These are phyloP conservation scores for Alauda arvensis DNA, from an alignment of 2,797 vertebrate genomes.

Conservation along the genomic window DNA sequence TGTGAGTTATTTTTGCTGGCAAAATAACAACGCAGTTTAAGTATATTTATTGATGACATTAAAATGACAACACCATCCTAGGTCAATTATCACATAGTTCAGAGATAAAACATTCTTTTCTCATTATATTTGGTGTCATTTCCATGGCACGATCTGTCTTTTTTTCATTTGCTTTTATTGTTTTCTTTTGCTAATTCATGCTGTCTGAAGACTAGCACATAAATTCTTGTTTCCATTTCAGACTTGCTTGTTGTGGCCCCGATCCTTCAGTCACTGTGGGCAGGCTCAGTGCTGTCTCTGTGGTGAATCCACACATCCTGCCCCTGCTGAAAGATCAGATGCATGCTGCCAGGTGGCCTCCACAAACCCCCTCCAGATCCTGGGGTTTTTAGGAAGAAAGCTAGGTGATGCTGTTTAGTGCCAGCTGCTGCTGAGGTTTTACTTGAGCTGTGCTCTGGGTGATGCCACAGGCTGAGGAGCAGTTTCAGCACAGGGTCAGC, in stretches of 20 bases:
- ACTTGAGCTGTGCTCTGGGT: background rate
- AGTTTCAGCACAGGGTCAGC: background rate
- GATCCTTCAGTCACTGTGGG: background rate
- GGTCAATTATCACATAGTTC: background rate
- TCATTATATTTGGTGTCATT: background rate
- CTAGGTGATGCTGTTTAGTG: background rate
- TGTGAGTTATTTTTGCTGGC: slow-evolving; percentile 52
- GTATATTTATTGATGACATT: slow-evolving; percentile 37
- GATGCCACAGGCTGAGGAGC: background rate
- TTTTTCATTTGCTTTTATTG: background rate
- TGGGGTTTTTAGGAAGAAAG: background rate
- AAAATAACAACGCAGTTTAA: slow-evolving; percentile 13
- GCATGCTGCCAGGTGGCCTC: background rate
- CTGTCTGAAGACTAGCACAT: background rate
- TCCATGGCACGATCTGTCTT: background rate
- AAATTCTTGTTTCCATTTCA: background rate
- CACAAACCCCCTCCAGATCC: background rate
- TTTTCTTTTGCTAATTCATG: background rate
- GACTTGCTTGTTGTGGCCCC: background rate
- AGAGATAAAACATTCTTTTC: background rate
- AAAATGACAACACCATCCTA: background rate
- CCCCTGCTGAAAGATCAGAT: background rate
- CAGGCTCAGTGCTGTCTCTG: background rate
- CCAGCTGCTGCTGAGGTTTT: background rate
- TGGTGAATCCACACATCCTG: background rate